Evolutionary conservation across 2,888 invertebrate genomes (phyloP), one percentile per base, ranked within the genome.

Genomic region (Plagodis dolabraria): DNA sequence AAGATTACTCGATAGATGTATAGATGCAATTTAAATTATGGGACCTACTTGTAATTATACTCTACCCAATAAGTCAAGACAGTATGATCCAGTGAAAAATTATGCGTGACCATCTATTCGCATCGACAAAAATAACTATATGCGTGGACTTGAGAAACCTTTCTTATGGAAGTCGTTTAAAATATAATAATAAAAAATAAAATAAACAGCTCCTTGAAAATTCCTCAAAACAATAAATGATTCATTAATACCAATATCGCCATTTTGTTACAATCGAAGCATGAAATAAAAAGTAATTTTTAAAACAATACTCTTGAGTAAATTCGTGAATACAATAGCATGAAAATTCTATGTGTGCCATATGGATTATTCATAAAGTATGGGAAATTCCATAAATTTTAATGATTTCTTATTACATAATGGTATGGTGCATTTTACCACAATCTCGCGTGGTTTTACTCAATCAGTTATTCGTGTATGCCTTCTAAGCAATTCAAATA

Each of bases 341-440:
- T 46, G 22, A 53, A 53, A 62, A 51, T 36, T 33, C 43, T 35
- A 53, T 50, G 45, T 38, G 10, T 10, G 38, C 8, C 59, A 35
- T 50, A 43, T 49, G 50, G 44, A 62, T 60, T 67, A 55, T 65
- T 51, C 46, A 53, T 52, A 44, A 53, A 60, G 53, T 56, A 52
- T 53, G 58, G 65, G 63, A 33, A 64, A 59, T 67, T 64, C 67
- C 69, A 63, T 60, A 48, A 51, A 64, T 67, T 60, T 60, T 60
- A 68, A 64, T 61, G 63, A 60, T 58, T 57, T 54, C 50, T 56
- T 45, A 61, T 56, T 38, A 47, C 51, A 44, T 44, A 33, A 43
- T 36, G 43, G 53, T 50, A n/a, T 51, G 47, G 43, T 44, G 36
- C 33, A 35, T 44, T 45, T 45, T 48, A 22, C n/a, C n/a, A 44